Evolutionary conservation across 2,113 vertebrate species (phyloP), one percentile per base, ranked within the genome.

Genomic region (Heliornis fulica): DNA sequence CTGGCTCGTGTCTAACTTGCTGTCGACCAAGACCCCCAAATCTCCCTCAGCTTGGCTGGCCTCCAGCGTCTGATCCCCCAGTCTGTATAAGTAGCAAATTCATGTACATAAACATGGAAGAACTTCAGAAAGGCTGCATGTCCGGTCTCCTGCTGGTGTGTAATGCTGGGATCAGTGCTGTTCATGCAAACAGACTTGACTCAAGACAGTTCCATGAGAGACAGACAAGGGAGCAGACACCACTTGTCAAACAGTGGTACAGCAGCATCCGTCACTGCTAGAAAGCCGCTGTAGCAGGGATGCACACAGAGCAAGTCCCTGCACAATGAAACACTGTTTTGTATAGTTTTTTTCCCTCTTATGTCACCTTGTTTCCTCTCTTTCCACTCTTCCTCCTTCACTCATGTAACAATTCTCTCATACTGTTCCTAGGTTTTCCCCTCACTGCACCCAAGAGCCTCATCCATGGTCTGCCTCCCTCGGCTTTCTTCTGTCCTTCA

Each of bases 221-320:
- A 23, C 4, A 12, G 25, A 18, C 28, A 40, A 38, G 61, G 56
- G 65, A 59, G 50, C 19, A 75, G 54, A 50, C 32, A 31, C 26
- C 32, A 25, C 43, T 36, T 69, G 43, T 29, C 34, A 65, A 68
- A 22, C 20, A n/a, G 32, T 4, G 34, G 15, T 23, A 43, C 0
- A 0, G 28, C 3, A 2, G 18, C 40, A 22, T 12, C 11, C 22
- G 7, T 13, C 23, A 38, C 26, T 20, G 45, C 25, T 23, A 29
- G n/a, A 51, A 75, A 36, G 23, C 40, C 14, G 38, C 15, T 41
- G 13, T 9, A 1, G 0, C 38, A 20, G 31, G 5, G 23, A 36
- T 25, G 25, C 36, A 51, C 59, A 28, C 17, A 48, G 32, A 74
- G 15, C 23, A 26, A 26, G 31, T 32, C 28, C 13, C 18, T 34